Base-by-base conservation (phyloP, 2,888 invertebrate genomes). In the Ennomos quercinarius region DNA sequence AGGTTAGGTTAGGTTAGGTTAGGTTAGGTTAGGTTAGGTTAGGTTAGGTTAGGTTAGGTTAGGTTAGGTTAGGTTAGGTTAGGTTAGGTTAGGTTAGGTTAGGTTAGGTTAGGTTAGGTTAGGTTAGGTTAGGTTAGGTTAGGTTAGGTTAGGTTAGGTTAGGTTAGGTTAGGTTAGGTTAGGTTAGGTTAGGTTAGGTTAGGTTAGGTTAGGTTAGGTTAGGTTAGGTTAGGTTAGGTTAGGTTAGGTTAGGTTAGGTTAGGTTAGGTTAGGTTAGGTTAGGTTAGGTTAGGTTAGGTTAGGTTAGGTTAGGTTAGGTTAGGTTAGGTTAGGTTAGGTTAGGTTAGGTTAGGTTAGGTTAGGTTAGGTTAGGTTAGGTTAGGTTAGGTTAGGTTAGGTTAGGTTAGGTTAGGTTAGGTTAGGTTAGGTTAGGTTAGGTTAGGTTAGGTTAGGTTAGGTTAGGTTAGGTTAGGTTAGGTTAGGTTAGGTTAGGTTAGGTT, bases 401-500 rank as follows among this genome's bases (percentile, higher is more conserved):
- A 56, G 59, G 63, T 59, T 63, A 56, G 59, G 59, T 63, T 59
- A 63, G 58, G 63, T 63, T 61, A 52, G 49, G 49, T 49, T 49
- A 40, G 49, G 57, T 54, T 57, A 57, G 57, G 57, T 50, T 57
- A 57, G 57, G 59, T 59, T 58, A 58, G 49, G 58, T 52, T 59
- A 59, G 54, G 59, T 59, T 59, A 59, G 59, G 57, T 59, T 61
- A 61, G 56, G 61, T 57, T 61, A 57, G 61, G 57, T 61, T 61
- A 61, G 61, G 61, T 57, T 63, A 59, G 63, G 63, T 59, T 17
- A 17, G 17, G 17, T 17, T 17, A 17, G 17, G 17, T 59, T 59
- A 58, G 63, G 63, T 63, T 63, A 55, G 63, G 63, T 63, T 63
- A 58, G 63, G 57, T 62, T 57, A 58, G 62, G 62, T 62, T 64